Evolutionary conservation across 2,797 vertebrate species (phyloP).

Genomic region (Macropodus opercularis): DNA sequence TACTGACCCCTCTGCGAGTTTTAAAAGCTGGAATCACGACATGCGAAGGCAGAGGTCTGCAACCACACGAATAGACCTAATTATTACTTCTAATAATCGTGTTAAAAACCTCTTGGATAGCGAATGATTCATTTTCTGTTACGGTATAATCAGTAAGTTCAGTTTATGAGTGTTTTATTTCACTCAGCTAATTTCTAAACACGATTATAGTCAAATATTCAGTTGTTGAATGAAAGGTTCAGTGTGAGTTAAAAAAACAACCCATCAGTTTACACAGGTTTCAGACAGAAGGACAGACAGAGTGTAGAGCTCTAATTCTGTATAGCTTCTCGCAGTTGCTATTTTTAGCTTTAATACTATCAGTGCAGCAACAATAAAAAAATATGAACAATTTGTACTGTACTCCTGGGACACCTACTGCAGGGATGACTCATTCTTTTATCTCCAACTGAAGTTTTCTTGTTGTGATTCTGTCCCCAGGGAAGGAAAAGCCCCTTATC

Average conservation of each 20-base stretch:
- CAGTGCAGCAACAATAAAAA: neutral
- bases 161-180: too few relatives aligned
- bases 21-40: neutral
- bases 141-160: too few relatives aligned
- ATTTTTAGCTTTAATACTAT: neutral
- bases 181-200: too few relatives aligned
- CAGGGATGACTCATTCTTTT: constrained; percentile 26
- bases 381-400: neutral
- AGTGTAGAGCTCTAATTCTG: neutral
- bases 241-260: too few relatives aligned
- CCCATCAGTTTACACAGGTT: neutral
- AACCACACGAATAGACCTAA: too few relatives aligned
- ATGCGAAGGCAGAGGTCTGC: too few relatives aligned
- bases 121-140: too few relatives aligned
- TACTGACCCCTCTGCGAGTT: neutral
- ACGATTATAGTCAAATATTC: too few relatives aligned
- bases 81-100: too few relatives aligned
- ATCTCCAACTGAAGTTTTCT: constrained; percentile 34
- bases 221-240: too few relatives aligned
- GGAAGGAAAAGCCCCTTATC: constrained; percentile 41
- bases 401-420: constrained; percentile 4
- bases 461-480: constrained; percentile 11
- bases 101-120: too few relatives aligned
- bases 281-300: neutral
- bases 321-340: neutral